Evolutionary conservation across 2,888 invertebrate species (phyloP).

Genomic region (Diabrotica balteata): DNA sequence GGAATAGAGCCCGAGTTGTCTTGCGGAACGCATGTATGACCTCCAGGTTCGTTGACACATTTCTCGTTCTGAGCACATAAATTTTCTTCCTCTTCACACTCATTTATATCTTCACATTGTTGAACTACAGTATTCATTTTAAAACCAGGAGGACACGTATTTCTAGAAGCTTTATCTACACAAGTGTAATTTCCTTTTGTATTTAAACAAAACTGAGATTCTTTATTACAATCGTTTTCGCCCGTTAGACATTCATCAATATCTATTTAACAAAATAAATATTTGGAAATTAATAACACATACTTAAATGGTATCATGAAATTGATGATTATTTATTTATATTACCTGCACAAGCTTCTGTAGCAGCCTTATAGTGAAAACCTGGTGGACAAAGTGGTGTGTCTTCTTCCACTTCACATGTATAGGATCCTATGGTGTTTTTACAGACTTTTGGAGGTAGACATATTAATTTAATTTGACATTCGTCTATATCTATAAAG

Average conservation of each 20-base stretch:
- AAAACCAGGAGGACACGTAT: constrained; percentile 70
- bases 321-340: no score
- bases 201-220: constrained; percentile 75
- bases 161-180: constrained; percentile 69
- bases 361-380: constrained; percentile 55
- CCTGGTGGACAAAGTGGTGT: constrained; percentile 55
- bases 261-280: constrained; percentile 61
- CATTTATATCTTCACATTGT: constrained; percentile 79
- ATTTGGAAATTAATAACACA: no score
- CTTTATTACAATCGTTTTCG: constrained; percentile 70
- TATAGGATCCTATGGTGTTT: constrained; percentile 58
- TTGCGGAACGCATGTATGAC: constrained; percentile 67
- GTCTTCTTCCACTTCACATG: constrained; percentile 50
- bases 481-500: constrained; percentile 57
- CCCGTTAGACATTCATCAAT: constrained; percentile 76
- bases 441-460: constrained; percentile 53
- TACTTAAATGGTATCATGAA: no score
- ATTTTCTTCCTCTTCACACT: constrained; percentile 71
- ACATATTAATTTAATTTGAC: constrained; percentile 54
- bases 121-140: constrained; percentile 65
- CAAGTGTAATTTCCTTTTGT: constrained; percentile 75
- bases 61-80: constrained; percentile 67
- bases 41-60: constrained; percentile 73
- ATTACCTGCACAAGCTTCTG: constrained; percentile 53
- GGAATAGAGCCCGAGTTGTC: constrained; percentile 21